Base-by-base conservation (phyloP, 1,140 invertebrate species). In the Wiebesia pumilae region DNA sequence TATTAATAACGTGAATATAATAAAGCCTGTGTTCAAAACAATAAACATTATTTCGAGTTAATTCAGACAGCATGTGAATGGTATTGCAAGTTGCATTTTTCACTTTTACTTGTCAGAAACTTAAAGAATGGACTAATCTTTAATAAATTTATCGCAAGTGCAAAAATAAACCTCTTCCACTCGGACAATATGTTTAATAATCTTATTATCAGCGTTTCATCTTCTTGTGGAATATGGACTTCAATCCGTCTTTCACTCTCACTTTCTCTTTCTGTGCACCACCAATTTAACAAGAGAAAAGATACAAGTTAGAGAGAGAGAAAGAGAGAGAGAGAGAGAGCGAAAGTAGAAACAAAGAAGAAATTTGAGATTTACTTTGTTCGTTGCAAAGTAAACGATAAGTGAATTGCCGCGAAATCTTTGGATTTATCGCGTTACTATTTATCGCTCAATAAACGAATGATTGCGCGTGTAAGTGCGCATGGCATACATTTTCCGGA, bases 331-430 rank as follows among this genome's bases (percentile, higher is more conserved):
- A 54, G 51, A 3, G 12, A 16, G 9, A 54, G 3, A 54, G 51
- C 12, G 51, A 54, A 54, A 54, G 19, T 12, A 54, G 51, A 54
- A 47, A 12, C 43, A 12, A 12, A 40, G 30, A 38, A 83, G 30
- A 83, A 84, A 54, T 58, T 51, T 58, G 47, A 43, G 75, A 38
- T 84, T 38, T 43, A 79, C 77, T 71, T 73, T 54, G 67, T 73
- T 47, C 24, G n/a, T 30, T 43, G 78, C 78, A 80, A 85, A 85
- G 77, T 85, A 80, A 47, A 81, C 84, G 84, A 86, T 85, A 85
- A 85, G 84, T 81, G 84, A 85, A 81, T 85, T 71, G 84, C 77
- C 78, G 33, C 83, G 65, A 85, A 85, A 85, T 85, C 84, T 85
- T 73, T 40, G 54, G 33, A 33, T 77, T 77, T 84, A 84, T 84